Evolutionary conservation across 2,888 invertebrate species (phyloP), one percentile per base, ranked within the genome.

Genomic region (Criorhina ranunculi): DNA sequence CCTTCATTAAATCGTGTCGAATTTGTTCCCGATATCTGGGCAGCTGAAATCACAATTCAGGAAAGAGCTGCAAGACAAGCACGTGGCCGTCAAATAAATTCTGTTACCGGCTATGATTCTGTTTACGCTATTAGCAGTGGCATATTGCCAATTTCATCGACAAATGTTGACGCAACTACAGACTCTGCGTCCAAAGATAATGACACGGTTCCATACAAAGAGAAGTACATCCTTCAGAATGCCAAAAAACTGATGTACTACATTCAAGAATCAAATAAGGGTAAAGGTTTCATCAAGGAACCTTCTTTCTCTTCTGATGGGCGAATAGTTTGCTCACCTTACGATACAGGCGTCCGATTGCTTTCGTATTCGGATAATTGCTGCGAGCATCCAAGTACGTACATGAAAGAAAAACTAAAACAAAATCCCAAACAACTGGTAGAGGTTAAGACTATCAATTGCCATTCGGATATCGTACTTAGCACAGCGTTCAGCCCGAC

Each of bases 271-370:
- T 95, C 96, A 0, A 98, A 97, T 89, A 96, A 96, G 11, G 98
- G 97, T 0, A 95, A 95, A 87, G 98, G 98, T 0, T 98, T 96
- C 88, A 98, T 98, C 72, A 98, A 98, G 92, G 98, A 98, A 90
- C 93, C 97, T 53, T 96, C 97, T 88, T 98, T 97, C 91, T 98
- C 98, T 0, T 93, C 96, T 0, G 98, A 98, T 90, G 98, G 98
- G 0, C 94, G 98, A 60, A 92, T 98, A 8, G 95, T 98, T 31
- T 97, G 97, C 89, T 98, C 98, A 0, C 98, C 98, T 0, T 98
- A 95, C 91, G 96, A 95, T 0, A 95, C 94, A 89, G 98, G 98
- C 33, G 94, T 98, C 81, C 93, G 98, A n/a, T 93, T 98, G 3
- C 92, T 98, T 24, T 95, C 96, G 0, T 96, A 98, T 88, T 95